Base-by-base conservation (phyloP, 2,113 vertebrate genomes). In the Embiotoca jacksoni region DNA sequence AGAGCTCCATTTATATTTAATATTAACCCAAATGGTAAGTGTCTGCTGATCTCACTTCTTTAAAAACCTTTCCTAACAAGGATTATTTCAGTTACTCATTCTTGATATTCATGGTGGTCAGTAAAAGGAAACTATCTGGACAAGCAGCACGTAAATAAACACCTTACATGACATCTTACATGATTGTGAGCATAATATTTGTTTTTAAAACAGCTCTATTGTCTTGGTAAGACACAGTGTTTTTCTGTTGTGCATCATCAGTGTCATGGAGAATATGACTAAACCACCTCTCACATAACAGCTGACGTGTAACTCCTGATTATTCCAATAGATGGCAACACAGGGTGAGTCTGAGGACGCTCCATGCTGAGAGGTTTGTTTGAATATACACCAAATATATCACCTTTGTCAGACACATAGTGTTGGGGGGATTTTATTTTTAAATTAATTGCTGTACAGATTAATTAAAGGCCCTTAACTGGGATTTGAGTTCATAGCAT, bases 301-400 rank as follows among this genome's bases (percentile, higher is more conserved):
- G 31, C 2, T 62, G 14, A 46, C 4, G 16, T 68, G 72, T n/a
- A 57, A 57, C 23, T 67, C 62, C 52, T 46, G 32, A 54, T 63
- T 16, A 3, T 10, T 32, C 52, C 82, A 58, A 30, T 58, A 84
- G 82, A 68, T 80, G 77, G 61, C 67, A 57, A 13, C 31, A 57
- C 9, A 62, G 67, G 56, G 62, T 50, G 35, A 56, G 13, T 53
- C 50, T 41, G 44, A 31, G 44, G 31, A 39, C 0, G 1, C 68
- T 15, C 16, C 6, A 67, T 23, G 23, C 32, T 3, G 14, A 16
- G n/a, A 3, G 7, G 23, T 11, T 0, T 11, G 11, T 15, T 15
- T 49, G 7, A 30, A 36, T 33, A 41, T 2, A 6, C 7, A 36
- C 23, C 35, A 6, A 11, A 6, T 60, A 8, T 3, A 7, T 31